Conservation (phyloP, 1,140 invertebrate genomes). For the Sitobion miscanthi region DNA sequence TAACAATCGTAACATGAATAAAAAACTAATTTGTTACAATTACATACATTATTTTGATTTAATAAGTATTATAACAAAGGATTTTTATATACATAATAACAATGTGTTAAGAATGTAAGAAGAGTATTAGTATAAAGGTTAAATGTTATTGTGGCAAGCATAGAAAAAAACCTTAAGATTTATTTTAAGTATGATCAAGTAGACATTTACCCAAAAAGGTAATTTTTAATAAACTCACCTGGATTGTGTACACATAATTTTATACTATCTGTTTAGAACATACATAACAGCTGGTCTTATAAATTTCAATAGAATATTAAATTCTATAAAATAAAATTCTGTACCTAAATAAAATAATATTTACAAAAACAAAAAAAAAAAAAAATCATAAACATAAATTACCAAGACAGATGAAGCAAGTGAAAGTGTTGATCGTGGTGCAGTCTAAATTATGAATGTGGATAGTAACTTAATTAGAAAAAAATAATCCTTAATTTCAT, state of each 20-base stretch:
- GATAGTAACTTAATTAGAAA: constrained; percentile 10
- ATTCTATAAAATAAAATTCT: constrained; percentile 45
- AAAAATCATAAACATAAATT: constrained; percentile 39
- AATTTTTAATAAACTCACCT: constrained; percentile 5
- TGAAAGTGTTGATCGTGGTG: constrained; percentile 15
- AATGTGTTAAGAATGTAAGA: neutral
- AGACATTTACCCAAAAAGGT: neutral
- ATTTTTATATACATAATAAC: neutral
- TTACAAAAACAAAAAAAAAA: neutral
- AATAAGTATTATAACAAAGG: neutral
- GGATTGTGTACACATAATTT: neutral
- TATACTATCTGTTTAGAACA: constrained; percentile 20
- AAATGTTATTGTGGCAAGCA: constrained; percentile 15
- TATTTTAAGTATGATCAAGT: neutral
- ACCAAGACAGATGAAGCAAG: constrained; percentile 13
- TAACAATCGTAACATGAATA: neutral
- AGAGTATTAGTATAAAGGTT: neutral
- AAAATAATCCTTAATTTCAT: constrained; percentile 2
- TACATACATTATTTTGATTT: neutral
- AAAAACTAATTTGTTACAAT: neutral
- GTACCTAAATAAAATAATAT: constrained; percentile 32
- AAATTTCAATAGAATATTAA: constrained; percentile 11
- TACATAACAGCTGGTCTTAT: constrained; percentile 5
- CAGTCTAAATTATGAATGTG: constrained; percentile 3
- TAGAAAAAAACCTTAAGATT: neutral